Conservation (phyloP, 2,888 invertebrate species). For the Athetis lepigone region DNA sequence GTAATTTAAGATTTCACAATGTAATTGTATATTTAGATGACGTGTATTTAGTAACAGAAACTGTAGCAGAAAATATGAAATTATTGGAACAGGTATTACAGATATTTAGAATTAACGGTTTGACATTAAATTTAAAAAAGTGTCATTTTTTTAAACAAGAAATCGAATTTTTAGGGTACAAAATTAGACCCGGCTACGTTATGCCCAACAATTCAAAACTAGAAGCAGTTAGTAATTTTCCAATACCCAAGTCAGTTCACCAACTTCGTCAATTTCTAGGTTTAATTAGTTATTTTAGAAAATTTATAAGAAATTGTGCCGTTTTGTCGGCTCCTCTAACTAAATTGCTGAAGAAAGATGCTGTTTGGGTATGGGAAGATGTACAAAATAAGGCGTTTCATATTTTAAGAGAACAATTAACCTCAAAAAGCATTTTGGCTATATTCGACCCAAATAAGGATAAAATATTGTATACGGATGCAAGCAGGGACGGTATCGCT, state of each 20-base stretch:
- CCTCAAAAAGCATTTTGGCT: background rate
- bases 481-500: too few relatives aligned
- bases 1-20: background rate
- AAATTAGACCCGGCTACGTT: background rate
- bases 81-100: background rate
- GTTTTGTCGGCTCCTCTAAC: background rate
- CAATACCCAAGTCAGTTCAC: too few relatives aligned
- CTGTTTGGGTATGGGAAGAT: background rate
- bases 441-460: background rate
- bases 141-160: background rate
- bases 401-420: too few relatives aligned
- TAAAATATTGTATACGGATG: too few relatives aligned
- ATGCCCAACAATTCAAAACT: slow-evolving; percentile 3
- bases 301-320: too few relatives aligned
- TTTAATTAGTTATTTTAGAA: too few relatives aligned
- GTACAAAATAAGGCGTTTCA: too few relatives aligned
- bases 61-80: background rate
- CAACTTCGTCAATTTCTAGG: too few relatives aligned
- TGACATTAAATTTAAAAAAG: background rate
- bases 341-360: background rate
- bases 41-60: background rate
- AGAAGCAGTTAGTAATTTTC: too few relatives aligned
- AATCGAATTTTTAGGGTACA: background rate
- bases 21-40: slow-evolving; percentile 4
- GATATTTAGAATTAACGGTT: background rate